Evolutionary conservation across 2,113 vertebrate species (phyloP), one percentile per base, ranked within the genome.

Genomic region (Bombycilla garrulus): DNA sequence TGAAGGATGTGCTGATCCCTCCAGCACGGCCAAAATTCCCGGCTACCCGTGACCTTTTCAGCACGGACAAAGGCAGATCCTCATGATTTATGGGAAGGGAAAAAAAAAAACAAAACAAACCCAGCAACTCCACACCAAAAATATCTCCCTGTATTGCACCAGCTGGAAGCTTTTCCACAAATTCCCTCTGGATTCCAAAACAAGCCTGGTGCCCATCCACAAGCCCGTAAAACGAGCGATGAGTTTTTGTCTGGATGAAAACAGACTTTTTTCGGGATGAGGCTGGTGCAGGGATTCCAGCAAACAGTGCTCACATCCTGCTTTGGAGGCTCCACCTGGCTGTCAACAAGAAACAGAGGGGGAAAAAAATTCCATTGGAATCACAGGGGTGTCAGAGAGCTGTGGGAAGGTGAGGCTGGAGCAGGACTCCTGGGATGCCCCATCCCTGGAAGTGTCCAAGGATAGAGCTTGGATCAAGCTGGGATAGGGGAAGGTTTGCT

Each of bases 131-230:
- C 40, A 13, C 33, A 16, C 80, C 76, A 86, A 94, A 93, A 91
- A 89, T 66, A 88, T 38, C 47, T 70, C 44, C 9, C 38, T 35
- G 51, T 1, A 3, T 66, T 78, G 50, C 85, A n/a, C 42, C 56
- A 13, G 36, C 10, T 81, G 69, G 76, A 89, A 93, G 38, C 56
- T 94, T 86, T 78, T 81, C 86, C 91, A 92, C 38, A 81, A 92
- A 44, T 77, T 83, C 60, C 3, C 36, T 44, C 6, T n/a, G 69
- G 72, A 36, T 64, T 72, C 88, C 48, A 45, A 60, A 71, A n/a
- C 36, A 8, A 70, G 40, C 18, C 21, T 62, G 4, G 45, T 3
- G 31, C 36, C 58, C 83, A 31, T 28, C 89, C 87, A 21, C 48
- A 11, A 23, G 42, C n/a, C 67, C 2, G 2, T 65, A 40, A 83